Evolutionary conservation across 2,888 invertebrate species (phyloP).

Genomic region (Archaeoteleia sp.): DNA sequence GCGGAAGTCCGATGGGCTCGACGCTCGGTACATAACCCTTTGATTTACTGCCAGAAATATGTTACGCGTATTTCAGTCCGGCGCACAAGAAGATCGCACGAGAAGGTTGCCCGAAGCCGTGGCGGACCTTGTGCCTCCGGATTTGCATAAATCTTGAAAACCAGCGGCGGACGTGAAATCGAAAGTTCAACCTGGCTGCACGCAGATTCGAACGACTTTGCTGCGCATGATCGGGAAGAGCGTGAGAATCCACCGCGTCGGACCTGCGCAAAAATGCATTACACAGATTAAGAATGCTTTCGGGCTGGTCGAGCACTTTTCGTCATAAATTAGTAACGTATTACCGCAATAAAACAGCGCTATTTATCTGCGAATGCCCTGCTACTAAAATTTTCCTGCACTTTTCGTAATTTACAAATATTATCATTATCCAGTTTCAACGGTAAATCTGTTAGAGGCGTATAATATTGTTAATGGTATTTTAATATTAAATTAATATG

Average conservation of each 20-base stretch:
- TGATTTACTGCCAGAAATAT: slow-evolving; percentile 70
- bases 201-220: slow-evolving; percentile 22
- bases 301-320: slow-evolving; percentile 14
- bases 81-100: slow-evolving; percentile 24
- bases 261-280: slow-evolving; percentile 14
- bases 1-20: slow-evolving; percentile 45
- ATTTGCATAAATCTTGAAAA: slow-evolving; percentile 70
- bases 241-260: slow-evolving; percentile 37
- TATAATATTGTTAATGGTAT: no score
- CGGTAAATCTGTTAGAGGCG: no score
- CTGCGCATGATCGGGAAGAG: slow-evolving; percentile 38
- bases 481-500: no score
- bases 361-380: no score
- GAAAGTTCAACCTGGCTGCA: slow-evolving; percentile 64
- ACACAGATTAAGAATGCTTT: slow-evolving; percentile 33
- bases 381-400: slow-evolving; percentile 5
- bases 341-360: slow-evolving; percentile 9
- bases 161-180: slow-evolving; percentile 66
- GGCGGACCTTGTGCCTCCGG: slow-evolving; percentile 55
- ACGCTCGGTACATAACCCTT: slow-evolving; percentile 62
- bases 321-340: slow-evolving; percentile 45
- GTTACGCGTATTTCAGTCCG: slow-evolving; percentile 39
- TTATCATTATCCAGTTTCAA: no score
- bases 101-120: slow-evolving; percentile 5
- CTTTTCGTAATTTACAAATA: slow-evolving; percentile 6